These are phyloP conservation scores for Maniola hyperantus DNA, from an alignment of 2,888 invertebrate genomes.

Conservation along the genomic window DNA sequence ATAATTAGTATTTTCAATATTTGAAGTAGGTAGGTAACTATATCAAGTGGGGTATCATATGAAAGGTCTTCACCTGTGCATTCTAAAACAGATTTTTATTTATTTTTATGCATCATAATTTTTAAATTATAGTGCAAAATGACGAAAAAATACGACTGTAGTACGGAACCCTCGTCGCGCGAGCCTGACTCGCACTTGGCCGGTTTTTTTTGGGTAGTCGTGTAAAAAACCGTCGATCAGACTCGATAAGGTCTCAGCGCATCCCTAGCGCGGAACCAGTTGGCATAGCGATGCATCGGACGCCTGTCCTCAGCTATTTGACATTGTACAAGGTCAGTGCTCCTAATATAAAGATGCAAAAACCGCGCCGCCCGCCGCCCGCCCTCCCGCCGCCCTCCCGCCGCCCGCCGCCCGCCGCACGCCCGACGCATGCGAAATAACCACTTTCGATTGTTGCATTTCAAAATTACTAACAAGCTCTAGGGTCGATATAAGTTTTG, in stretches of 20 bases:
- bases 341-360: constrained; percentile 80
- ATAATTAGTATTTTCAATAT: too few relatives aligned
- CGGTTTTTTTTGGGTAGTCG: too few relatives aligned
- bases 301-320: constrained; percentile 71
- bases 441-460: constrained; percentile 70
- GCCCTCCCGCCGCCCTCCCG: constrained; percentile 28
- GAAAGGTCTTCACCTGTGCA: too few relatives aligned
- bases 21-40: too few relatives aligned
- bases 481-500: background rate
- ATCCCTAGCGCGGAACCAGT: constrained; percentile 47
- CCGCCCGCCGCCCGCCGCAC: constrained; percentile 19
- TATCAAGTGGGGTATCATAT: too few relatives aligned
- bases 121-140: too few relatives aligned
- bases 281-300: constrained; percentile 51
- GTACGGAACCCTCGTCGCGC: too few relatives aligned
- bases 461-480: constrained; percentile 20
- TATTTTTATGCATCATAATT: too few relatives aligned
- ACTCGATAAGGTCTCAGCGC: constrained; percentile 40
- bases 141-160: too few relatives aligned
- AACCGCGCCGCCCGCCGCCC: constrained; percentile 40
- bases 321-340: constrained; percentile 82
- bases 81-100: too few relatives aligned
- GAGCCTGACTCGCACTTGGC: too few relatives aligned
- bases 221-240: constrained; percentile 3
- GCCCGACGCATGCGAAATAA: constrained; percentile 62